Evolutionary conservation across 2,797 vertebrate genomes (phyloP).

Genomic region (Platalea minor): DNA sequence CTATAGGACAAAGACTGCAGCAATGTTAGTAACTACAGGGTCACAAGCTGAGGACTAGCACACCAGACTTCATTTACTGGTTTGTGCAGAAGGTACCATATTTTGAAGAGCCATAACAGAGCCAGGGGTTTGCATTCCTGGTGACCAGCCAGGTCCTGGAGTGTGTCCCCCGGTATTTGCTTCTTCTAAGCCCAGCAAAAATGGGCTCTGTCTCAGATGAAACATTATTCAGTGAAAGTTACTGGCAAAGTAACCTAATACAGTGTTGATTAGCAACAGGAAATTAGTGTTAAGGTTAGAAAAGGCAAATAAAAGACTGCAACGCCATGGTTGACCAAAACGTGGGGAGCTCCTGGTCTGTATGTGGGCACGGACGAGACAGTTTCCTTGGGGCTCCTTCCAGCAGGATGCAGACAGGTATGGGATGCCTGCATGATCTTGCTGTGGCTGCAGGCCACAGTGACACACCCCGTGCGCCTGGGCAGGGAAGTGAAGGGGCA

Average conservation of each 20-base stretch:
- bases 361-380: accelerated
- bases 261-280: neutral
- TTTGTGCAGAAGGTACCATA: neutral
- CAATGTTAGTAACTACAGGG: neutral
- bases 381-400: neutral
- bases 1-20: neutral
- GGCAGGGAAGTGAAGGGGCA: neutral
- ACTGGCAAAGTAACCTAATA: neutral
- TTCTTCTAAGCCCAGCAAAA: neutral
- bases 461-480: accelerated
- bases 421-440: accelerated
- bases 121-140: neutral
- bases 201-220: neutral
- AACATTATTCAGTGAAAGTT: neutral
- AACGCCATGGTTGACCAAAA: neutral
- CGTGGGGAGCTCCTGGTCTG: neutral
- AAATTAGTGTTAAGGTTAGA: neutral
- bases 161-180: neutral
- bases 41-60: neutral
- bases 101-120: neutral
- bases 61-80: neutral
- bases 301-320: neutral
- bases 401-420: accelerated
- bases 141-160: neutral
- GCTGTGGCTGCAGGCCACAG: accelerated